Evolutionary conservation across 2,113 vertebrate species (phyloP), one percentile per base, ranked within the genome.

Genomic region (Pterocles gutturalis): DNA sequence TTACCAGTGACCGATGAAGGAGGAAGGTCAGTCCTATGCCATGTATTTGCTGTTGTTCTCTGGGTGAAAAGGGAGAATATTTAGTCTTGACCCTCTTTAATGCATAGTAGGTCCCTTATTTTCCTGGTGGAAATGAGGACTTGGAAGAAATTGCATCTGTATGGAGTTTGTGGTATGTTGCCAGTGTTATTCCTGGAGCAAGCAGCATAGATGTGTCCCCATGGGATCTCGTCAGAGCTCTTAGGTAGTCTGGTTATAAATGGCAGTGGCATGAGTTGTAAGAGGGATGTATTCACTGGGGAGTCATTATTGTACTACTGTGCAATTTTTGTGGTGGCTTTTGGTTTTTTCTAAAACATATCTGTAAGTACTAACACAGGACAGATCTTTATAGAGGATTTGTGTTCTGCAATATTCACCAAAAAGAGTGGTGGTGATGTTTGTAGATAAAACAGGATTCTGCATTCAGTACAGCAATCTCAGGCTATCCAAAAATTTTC

Each of bases 1-100:
- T 18, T 18, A 21, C 2, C 5, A 12, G 43, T 13, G 33, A 7
- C 5, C 1, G 2, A 13, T 48, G 21, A 58, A 46, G 29, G 7
- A 41, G 26, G 29, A 34, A 15, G 7, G 5, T 38, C 19, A 60
- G 7, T 26, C 18, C 11, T 78, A 2, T 46, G 34, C 25, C 25
- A 12, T 1, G 3, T 45, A 5, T 11, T 29, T 89, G 54, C 14
- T 34, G 1, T 12, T 54, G 43, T 64, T 54, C 7, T 33, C 21
- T 33, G 26, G 4, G 19, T 43, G 12, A 11, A 72, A 49, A 33
- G 8, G 13, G 17, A 46, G 13, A 34, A 0, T 16, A 20, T 73
- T 57, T 49, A 28, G 5, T 28, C 20, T 55, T 69, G 34, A 51
- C 29, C 2, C 1, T 25, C 45, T 53, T 65, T 28, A 57, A 53